Conservation (phyloP, 2,113 vertebrate genomes). For the Motacilla alba region DNA sequence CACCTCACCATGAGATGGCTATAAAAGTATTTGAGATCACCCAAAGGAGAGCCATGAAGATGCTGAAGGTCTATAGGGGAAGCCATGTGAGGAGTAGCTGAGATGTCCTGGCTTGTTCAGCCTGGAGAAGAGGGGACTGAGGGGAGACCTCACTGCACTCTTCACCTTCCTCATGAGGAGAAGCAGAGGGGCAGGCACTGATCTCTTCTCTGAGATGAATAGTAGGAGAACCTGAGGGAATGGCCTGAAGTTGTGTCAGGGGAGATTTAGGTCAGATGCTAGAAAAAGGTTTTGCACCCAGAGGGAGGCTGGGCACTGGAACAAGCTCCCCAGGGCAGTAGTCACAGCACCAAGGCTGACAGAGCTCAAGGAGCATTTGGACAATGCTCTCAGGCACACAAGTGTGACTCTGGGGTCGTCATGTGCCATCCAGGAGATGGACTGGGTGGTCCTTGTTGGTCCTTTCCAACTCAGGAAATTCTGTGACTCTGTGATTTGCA, state of each 20-base stretch:
- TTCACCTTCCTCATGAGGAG: not conserved
- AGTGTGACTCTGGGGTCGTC: not conserved
- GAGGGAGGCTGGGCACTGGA: not conserved
- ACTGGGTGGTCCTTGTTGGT: not conserved
- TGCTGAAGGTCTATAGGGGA: not conserved
- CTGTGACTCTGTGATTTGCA: not conserved
- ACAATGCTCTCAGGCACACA: not conserved
- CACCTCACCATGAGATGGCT: rapidly evolving
- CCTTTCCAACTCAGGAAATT: not conserved
- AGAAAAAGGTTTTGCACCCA: not conserved
- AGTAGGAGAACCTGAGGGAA: not conserved
- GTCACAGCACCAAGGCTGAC: not conserved
- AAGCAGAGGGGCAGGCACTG: not conserved
- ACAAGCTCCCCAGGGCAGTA: not conserved
- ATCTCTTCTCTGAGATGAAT: not conserved
- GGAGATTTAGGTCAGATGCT: not conserved
- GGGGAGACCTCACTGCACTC: not conserved
- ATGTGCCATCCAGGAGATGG: not conserved
- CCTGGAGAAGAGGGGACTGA: not conserved
- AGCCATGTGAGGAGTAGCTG: not conserved
- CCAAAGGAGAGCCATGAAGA: not conserved
- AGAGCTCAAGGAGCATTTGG: not conserved
- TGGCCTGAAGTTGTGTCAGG: not conserved
- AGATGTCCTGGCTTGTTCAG: not conserved
- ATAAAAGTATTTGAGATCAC: not conserved